Evolutionary conservation across 2,888 invertebrate genomes (phyloP).

Genomic region (Dryadula phaetusa): DNA sequence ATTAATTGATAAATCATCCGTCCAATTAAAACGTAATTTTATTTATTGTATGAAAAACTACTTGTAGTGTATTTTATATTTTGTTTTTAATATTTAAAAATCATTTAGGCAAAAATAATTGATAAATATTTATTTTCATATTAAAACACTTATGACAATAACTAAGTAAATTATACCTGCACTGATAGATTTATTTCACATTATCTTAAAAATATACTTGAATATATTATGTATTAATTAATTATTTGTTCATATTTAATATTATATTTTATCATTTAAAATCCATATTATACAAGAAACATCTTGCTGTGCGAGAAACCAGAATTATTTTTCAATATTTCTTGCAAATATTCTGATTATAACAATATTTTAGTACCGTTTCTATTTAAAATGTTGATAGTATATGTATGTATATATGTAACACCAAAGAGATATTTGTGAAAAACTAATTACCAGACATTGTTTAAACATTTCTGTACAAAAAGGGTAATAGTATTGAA

Average conservation of each 20-base stretch:
- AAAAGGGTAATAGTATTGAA: conserved; percentile 37
- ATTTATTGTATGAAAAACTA: conserved; percentile 71
- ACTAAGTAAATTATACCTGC: conserved; percentile 11
- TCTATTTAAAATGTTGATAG: background rate
- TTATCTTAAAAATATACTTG: background rate
- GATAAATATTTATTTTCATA: conserved; percentile 24
- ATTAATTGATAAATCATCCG: conserved; percentile 62
- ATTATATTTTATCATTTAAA: background rate
- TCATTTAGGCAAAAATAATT: background rate
- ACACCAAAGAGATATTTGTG: conserved; percentile 42
- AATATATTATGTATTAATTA: too few species aligned
- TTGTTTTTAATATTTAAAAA: conserved; percentile 31
- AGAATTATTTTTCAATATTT: too few species aligned
- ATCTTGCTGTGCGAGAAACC: background rate
- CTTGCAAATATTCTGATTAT: too few species aligned
- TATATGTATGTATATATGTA: conserved; percentile 26
- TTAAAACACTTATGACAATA: conserved; percentile 27
- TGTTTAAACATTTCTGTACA: conserved; percentile 38
- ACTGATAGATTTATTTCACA: background rate
- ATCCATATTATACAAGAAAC: background rate
- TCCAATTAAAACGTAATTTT: conserved; percentile 76
- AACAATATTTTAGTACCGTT: background rate
- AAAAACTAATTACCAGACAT: conserved; percentile 35
- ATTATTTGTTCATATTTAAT: too few species aligned
- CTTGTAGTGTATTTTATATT: conserved; percentile 47